Evolutionary conservation across 2,888 invertebrate genomes (phyloP).

Genomic region (Tinea pellionella): DNA sequence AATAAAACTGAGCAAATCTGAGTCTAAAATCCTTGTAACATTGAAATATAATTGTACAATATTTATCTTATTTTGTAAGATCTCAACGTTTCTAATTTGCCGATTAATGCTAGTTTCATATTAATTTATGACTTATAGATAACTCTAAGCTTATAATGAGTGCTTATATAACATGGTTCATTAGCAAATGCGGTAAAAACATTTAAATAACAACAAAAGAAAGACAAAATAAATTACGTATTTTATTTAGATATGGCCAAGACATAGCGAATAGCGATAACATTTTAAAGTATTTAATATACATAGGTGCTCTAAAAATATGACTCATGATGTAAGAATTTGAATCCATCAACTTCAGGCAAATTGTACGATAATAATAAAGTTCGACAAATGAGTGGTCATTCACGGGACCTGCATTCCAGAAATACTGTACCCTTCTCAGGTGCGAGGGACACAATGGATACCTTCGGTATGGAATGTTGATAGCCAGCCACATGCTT

Average conservation of each 20-base stretch:
- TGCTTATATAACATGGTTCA: too few relatives aligned
- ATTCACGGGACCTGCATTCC: conserved; percentile 4
- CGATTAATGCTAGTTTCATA: too few relatives aligned
- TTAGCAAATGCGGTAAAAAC: too few relatives aligned
- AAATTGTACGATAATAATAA: conserved; percentile 12
- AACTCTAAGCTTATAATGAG: too few relatives aligned
- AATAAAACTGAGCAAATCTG: not conserved
- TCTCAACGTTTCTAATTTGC: too few relatives aligned
- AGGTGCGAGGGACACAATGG: conserved; percentile 4
- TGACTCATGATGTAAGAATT: conserved; percentile 1
- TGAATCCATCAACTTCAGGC: not conserved
- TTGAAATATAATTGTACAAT: not conserved
- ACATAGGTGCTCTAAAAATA: not conserved
- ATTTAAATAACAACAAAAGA: not conserved
- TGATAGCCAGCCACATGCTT: too few relatives aligned
- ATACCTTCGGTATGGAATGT: not conserved
- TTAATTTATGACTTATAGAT: too few relatives aligned
- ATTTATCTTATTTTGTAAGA: too few relatives aligned
- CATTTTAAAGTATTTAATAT: not conserved
- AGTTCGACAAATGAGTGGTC: conserved; percentile 3
- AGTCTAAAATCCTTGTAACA: not conserved
- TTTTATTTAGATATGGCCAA: not conserved
- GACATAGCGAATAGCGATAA: not conserved
- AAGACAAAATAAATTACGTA: not conserved
- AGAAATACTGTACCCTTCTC: not conserved